Evolutionary conservation across 2,888 invertebrate genomes (phyloP).

Genomic region (Pterobdella sp.): DNA sequence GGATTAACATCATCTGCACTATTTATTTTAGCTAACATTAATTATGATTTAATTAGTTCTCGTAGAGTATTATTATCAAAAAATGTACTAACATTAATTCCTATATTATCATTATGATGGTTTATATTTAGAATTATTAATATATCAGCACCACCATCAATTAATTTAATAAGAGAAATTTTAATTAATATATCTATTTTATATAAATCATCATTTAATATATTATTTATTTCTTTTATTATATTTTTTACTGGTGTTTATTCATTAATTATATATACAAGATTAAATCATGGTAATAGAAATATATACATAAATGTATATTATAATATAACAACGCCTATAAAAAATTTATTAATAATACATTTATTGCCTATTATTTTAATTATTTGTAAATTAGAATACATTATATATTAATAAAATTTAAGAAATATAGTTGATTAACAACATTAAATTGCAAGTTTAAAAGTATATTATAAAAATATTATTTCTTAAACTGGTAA

Average conservation of each 20-base stretch:
- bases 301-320: background rate
- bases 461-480: constrained; percentile 35
- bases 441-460: constrained; percentile 39
- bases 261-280: constrained; percentile 61
- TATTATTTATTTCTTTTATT: constrained; percentile 57
- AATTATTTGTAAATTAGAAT: constrained; percentile 30
- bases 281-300: constrained; percentile 58
- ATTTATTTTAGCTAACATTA: constrained; percentile 41
- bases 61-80: constrained; percentile 61
- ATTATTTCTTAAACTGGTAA: constrained; percentile 35
- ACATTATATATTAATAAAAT: constrained; percentile 28
- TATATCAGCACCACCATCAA: constrained; percentile 62
- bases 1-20: constrained; percentile 52
- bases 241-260: constrained; percentile 63
- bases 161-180: constrained; percentile 65
- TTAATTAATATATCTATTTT: constrained; percentile 60
- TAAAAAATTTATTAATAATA: constrained; percentile 23
- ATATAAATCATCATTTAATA: constrained; percentile 54
- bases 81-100: constrained; percentile 59
- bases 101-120: constrained; percentile 59
- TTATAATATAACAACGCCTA: background rate
- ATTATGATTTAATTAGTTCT: constrained; percentile 39
- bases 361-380: constrained; percentile 32
- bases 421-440: constrained; percentile 35
- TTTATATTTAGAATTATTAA: constrained; percentile 60